A percentile compares a stretch with the other conserved stretches of the same genome.
These are phyloP conservation scores for Hirundo rustica DNA, from an alignment of 2,797 vertebrate species.

Conservation along the genomic window DNA sequence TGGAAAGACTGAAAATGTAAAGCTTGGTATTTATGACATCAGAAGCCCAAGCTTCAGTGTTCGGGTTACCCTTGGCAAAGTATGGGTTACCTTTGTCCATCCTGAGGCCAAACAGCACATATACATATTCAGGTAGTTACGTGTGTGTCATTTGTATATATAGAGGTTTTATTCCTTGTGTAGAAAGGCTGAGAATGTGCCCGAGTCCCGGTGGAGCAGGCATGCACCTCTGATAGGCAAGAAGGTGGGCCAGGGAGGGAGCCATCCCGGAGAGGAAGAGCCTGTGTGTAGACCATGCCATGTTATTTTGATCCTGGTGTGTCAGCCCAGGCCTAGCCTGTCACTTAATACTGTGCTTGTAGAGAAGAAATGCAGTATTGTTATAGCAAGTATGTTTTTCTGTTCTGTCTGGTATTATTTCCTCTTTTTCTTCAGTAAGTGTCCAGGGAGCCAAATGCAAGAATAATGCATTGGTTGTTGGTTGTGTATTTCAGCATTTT, in stretches of 20 bases:
- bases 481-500: neutral
- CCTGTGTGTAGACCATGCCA: neutral
- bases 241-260: neutral
- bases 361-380: neutral
- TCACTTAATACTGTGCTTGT: neutral
- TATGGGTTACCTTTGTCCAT: neutral
- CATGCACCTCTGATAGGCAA: fast-evolving
- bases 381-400: neutral
- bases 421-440: neutral
- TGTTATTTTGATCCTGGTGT: neutral
- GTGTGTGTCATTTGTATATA: neutral
- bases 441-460: neutral
- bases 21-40: neutral
- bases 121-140: fast-evolving
- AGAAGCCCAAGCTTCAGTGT: neutral
- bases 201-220: fast-evolving
- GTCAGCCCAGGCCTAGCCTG: neutral
- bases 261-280: neutral
- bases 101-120: neutral
- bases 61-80: neutral
- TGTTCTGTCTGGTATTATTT: neutral
- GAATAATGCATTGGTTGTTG: neutral
- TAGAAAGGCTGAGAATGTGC: neutral
- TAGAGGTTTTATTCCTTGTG: neutral
- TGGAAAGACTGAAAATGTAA: neutral